These are phyloP conservation scores for Alectura lathami DNA, from an alignment of 2,113 vertebrate genomes.

Conservation along the genomic window DNA sequence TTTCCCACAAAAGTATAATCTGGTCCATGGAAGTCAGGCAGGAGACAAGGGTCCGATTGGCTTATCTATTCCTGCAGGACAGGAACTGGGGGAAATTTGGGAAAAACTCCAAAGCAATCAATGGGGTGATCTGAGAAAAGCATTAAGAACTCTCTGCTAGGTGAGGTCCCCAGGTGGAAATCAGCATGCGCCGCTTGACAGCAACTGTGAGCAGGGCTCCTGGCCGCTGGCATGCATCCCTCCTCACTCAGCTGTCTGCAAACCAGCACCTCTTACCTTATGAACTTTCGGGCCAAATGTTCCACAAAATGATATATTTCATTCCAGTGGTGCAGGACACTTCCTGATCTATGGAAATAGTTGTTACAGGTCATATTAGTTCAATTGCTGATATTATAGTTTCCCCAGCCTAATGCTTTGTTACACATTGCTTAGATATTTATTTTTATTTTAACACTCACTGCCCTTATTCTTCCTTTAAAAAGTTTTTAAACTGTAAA, in stretches of 20 bases:
- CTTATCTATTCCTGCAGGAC: neutral
- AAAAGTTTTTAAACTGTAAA: neutral
- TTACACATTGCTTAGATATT: neutral
- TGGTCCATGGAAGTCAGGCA: neutral
- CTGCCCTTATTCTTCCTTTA: neutral
- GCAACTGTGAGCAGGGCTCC: neutral
- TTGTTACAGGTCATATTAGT: neutral
- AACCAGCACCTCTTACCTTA: conserved; percentile 81
- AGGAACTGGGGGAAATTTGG: neutral
- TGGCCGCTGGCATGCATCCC: fast-evolving
- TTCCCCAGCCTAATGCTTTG: neutral
- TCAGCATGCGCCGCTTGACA: fast-evolving
- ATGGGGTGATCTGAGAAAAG: fast-evolving
- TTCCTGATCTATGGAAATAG: conserved; percentile 87
- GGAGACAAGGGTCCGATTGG: neutral
- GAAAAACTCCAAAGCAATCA: neutral
- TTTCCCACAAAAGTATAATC: fast-evolving
- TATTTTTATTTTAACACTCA: neutral
- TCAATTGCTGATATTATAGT: neutral
- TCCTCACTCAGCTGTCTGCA: neutral
- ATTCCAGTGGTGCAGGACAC: conserved; percentile 96
- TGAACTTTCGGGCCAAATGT: conserved; percentile 94
- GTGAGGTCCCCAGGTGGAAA: neutral
- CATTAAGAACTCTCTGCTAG: too few species aligned
- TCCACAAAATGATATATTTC: conserved; percentile 98